Conservation (phyloP, 2,797 vertebrate genomes). For the Acipenser ruthenus region DNA sequence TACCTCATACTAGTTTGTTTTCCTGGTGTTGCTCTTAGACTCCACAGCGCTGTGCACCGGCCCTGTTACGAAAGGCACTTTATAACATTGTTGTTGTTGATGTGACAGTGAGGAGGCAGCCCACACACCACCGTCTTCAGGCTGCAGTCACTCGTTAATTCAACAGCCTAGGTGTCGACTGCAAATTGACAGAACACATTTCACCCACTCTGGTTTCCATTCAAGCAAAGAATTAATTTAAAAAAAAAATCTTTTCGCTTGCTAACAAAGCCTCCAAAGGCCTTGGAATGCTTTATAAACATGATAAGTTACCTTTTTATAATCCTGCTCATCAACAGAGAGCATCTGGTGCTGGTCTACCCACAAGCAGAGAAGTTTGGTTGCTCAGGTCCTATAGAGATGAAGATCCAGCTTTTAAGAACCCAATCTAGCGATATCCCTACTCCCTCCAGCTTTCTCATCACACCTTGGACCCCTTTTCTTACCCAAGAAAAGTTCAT, state of each 20-base stretch:
- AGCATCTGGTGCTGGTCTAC: not conserved
- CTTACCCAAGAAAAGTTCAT: no score
- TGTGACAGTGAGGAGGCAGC: not conserved
- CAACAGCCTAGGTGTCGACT: not conserved
- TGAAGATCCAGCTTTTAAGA: no score
- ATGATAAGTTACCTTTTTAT: not conserved
- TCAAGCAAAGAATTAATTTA: not conserved
- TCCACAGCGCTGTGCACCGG: not conserved
- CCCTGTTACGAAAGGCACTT: not conserved
- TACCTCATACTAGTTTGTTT: no score
- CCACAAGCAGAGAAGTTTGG: slow-evolving; percentile 2
- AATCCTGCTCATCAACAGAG: not conserved
- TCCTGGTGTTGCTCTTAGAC: not conserved
- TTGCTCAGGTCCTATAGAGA: not conserved
- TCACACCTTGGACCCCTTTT: no score
- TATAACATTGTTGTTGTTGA: not conserved
- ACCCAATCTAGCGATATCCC: no score
- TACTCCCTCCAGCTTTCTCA: no score
- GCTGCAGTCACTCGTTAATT: slow-evolving; percentile 5
- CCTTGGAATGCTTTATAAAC: not conserved
- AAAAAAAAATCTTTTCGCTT: not conserved
- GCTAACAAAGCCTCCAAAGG: not conserved
- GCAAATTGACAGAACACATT: not conserved
- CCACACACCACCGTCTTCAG: not conserved
- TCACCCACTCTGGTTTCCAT: not conserved